Base-by-base conservation (phyloP, 2,113 vertebrate genomes). In the Megalops atlanticus region DNA sequence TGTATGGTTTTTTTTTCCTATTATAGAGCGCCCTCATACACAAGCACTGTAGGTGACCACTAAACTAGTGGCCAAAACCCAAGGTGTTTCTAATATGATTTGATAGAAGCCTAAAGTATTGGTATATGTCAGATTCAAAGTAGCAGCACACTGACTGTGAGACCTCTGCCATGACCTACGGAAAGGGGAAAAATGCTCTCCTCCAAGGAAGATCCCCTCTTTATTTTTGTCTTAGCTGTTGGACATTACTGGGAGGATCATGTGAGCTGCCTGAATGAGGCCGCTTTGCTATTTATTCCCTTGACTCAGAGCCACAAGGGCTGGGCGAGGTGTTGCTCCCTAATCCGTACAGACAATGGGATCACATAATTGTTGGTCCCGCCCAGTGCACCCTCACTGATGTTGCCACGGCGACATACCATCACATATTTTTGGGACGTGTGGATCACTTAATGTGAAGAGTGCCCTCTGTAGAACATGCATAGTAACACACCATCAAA, bases 401-500 rank as follows among this genome's bases (percentile, higher is more conserved):
- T 71, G 6, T 38, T 36, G 69, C 35, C 36, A n/a, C 33, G 36
- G 33, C 69, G 12, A 71, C 24, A 64, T 27, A n/a, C n/a, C 58
- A 64, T 64, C 24, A 10, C 10, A 64, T 10, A 0, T 64, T 31
- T 64, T n/a, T n/a, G n/a, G n/a, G 58, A 24, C 10, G n/a, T 27
- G n/a, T 24, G n/a, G 4, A 64, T 31, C 31, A 5, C n/a, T 31
- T 64, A 24, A 64, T 11, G 27, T 64, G n/a, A 7, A 31, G 11
- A 27, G 54, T 64, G n/a, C 31, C 31, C 33, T 38, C 14, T 38
- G 33, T 71, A 31, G 4, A 24, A 70, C 83, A 54, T 35, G 49
- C 10, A 41, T 72, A 3, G 14, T 21, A 73, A 81, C 16, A 21
- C 68, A 54, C 79, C 81, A 81, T 84, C 85, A 83, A 80, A 70